Evolutionary conservation across 2,113 vertebrate genomes (phyloP).

Genomic region (Mesitornis unicolor): DNA sequence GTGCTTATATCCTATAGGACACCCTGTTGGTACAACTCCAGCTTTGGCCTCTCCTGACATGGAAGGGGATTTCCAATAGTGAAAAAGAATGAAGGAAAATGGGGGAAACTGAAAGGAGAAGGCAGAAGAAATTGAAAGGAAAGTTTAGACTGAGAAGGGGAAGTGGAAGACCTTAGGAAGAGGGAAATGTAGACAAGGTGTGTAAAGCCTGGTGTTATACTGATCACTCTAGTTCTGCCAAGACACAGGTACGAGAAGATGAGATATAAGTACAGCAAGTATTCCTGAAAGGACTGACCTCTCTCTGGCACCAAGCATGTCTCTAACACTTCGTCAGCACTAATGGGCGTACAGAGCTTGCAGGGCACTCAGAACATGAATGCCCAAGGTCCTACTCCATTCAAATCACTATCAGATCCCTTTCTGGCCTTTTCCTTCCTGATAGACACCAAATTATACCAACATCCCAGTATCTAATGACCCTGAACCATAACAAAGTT

Average conservation of each 20-base stretch:
- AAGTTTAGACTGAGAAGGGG: not conserved
- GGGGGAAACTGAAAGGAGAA: not conserved
- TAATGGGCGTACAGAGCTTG: not conserved
- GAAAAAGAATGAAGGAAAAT: not conserved
- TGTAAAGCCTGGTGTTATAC: not conserved
- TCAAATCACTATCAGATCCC: not conserved
- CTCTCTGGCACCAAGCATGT: not conserved
- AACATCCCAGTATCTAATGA: not conserved
- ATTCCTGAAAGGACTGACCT: not conserved
- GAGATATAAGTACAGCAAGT: rapidly evolving
- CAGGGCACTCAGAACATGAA: not conserved
- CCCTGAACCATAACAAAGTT: not conserved
- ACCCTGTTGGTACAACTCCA: not conserved
- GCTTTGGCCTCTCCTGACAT: not conserved
- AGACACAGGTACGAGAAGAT: not conserved
- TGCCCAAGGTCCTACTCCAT: not conserved
- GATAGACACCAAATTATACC: not conserved
- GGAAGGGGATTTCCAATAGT: not conserved
- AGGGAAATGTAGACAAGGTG: not conserved
- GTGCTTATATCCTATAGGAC: not conserved
- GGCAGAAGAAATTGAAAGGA: not conserved
- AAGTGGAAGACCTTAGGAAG: not conserved
- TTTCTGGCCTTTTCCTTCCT: conserved; percentile 26
- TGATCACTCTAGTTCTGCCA: not conserved
- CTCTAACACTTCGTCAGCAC: rapidly evolving